Evolutionary conservation across 1,140 invertebrate species (phyloP), one percentile per base, ranked within the genome.

Genomic region (Macrosteles quadrilineatus): DNA sequence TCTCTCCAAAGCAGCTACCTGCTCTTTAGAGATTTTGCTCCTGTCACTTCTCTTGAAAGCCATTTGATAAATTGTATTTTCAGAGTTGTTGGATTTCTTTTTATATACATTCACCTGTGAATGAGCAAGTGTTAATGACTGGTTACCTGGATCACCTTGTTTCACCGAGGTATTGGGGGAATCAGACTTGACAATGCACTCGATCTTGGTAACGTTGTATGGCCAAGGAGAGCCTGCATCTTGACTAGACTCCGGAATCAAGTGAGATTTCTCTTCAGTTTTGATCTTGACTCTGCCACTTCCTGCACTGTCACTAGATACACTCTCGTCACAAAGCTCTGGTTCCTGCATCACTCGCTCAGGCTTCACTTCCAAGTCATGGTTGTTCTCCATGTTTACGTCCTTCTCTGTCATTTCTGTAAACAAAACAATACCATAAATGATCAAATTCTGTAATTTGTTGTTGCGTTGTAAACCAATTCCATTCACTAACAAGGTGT

Each of bases 1-100:
- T n/a, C 84, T 79, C 72, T 88, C 86, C 1, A 86, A 75, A 1
- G 83, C 83, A 0, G 83, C 31, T 12, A 72, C 72, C 32, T 36
- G 36, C 29, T 73, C 72, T 69, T 73, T 72, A 27, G 27, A 65
- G 9, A 43, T 67, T 68, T 67, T 72, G 19, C 67, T 65, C 43
- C 67, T 67, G 53, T 74, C 73, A 17, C 65, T 63, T 55, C 71
- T 68, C 17, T 45, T 63, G 59, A 73, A 74, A 50, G 71, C 71
- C 32, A 72, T 72, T 66, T 74, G 73, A 57, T 70, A 73, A 31
- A 74, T 73, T 31, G 73, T 73, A 68, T 71, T 74, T 40, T 74
- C 68, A 45, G 71, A 68, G 55, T 71, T 66, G 14, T 50, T 65
- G 4, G 57, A 47, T 64, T 67, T 71, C 40, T 53, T 59, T 67